Conservation (phyloP, 2,113 vertebrate genomes). For the Arizona elegans region DNA sequence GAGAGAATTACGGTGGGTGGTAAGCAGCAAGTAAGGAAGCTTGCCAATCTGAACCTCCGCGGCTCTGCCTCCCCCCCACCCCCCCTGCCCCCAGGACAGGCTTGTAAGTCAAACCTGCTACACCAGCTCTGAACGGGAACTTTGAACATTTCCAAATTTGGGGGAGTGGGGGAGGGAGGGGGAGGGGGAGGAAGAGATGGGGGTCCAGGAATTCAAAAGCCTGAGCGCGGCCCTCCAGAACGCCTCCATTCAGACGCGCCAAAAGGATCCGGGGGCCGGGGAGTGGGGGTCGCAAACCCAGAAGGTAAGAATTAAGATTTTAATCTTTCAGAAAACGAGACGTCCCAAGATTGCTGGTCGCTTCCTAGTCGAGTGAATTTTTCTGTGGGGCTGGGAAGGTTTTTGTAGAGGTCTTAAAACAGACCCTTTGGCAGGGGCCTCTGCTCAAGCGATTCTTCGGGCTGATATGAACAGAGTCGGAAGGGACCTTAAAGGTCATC, state of each 20-base stretch:
- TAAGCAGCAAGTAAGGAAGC: not conserved
- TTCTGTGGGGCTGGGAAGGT: not conserved
- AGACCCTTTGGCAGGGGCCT: no score
- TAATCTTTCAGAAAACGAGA: not conserved
- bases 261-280: not conserved
- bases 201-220: no score
- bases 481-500: no score
- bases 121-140: slow-evolving; percentile 45
- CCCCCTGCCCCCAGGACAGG: slow-evolving; percentile 45
- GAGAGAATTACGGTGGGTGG: no score
- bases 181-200: no score
- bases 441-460: not conserved
- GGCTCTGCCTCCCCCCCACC: not conserved
- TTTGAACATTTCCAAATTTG: slow-evolving; percentile 22
- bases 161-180: not conserved
- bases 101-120: slow-evolving; percentile 54
- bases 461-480: no score
- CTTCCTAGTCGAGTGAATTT: not conserved
- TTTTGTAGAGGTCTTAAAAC: not conserved
- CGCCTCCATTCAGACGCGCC: not conserved
- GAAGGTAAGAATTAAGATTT: not conserved
- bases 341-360: no score
- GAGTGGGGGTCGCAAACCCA: not conserved
- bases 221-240: no score
- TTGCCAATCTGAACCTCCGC: not conserved